Conservation (phyloP, 2,797 vertebrate species). For the Sylvia borin region DNA sequence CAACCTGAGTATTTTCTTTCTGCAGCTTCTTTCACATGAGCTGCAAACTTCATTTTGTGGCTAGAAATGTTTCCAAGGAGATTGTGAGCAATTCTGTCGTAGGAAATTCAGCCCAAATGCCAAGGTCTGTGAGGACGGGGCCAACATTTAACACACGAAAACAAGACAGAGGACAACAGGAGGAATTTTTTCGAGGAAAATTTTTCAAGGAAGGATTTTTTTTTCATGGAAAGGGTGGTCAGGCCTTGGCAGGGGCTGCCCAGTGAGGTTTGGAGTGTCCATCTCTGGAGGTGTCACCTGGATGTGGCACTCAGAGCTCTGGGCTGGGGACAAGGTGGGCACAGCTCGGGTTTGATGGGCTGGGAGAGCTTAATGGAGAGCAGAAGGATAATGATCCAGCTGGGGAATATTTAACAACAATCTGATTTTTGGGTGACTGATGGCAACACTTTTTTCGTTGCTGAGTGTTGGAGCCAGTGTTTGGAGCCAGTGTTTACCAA, state of each 20-base stretch:
- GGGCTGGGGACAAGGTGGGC: background rate
- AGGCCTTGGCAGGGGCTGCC: background rate
- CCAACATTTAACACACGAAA: background rate
- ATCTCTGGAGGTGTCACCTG: background rate
- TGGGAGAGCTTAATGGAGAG: background rate
- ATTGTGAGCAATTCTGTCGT: background rate
- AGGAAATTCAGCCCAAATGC: background rate
- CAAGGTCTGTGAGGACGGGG: fast-evolving
- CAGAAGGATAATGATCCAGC: background rate
- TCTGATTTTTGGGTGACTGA: background rate
- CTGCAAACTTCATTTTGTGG: background rate
- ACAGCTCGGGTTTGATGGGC: fast-evolving
- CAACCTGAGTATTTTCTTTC: background rate
- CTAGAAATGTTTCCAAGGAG: background rate
- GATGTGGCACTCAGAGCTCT: background rate
- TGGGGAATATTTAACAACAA: background rate
- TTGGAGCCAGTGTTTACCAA: background rate
- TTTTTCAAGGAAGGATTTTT: background rate
- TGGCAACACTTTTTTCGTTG: background rate
- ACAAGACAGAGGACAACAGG: background rate
- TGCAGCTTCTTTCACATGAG: background rate
- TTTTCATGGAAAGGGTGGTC: fast-evolving
- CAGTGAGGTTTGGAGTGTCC: background rate
- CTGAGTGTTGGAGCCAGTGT: background rate
- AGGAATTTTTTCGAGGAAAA: fast-evolving